Evolutionary conservation across 2,797 vertebrate genomes (phyloP).

Genomic region (Anguilla megastoma): DNA sequence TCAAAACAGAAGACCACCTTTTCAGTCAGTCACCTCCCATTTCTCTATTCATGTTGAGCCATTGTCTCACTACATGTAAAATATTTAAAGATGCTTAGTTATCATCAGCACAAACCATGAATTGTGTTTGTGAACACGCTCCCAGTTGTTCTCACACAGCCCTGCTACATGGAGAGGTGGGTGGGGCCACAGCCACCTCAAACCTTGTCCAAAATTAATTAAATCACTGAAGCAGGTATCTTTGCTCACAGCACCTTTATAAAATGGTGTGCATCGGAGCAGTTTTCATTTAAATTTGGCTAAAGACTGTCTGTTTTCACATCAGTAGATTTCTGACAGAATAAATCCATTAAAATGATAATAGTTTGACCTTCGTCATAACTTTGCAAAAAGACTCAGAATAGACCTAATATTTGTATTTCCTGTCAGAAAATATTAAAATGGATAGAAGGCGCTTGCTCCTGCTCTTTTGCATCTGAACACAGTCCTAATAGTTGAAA

Average conservation of each 20-base stretch:
- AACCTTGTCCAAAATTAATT: neutral
- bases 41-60: neutral
- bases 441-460: neutral
- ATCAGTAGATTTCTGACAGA: neutral
- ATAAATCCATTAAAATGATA: neutral
- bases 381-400: neutral
- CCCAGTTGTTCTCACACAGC: neutral
- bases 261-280: neutral
- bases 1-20: neutral
- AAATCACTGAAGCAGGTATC: neutral
- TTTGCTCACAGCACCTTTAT: neutral
- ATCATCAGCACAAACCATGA: neutral
- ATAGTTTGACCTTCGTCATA: neutral
- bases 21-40: neutral
- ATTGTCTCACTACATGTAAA: neutral
- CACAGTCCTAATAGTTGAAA: neutral
- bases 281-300: neutral
- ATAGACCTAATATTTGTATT: neutral
- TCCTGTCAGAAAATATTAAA: neutral
- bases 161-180: neutral
- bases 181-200: neutral
- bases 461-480: neutral
- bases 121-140: neutral
- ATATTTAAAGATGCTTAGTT: neutral
- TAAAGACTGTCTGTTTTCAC: neutral